Evolutionary conservation across 1,140 invertebrate species (phyloP).

Genomic region (Drosophila kepulauana): DNA sequence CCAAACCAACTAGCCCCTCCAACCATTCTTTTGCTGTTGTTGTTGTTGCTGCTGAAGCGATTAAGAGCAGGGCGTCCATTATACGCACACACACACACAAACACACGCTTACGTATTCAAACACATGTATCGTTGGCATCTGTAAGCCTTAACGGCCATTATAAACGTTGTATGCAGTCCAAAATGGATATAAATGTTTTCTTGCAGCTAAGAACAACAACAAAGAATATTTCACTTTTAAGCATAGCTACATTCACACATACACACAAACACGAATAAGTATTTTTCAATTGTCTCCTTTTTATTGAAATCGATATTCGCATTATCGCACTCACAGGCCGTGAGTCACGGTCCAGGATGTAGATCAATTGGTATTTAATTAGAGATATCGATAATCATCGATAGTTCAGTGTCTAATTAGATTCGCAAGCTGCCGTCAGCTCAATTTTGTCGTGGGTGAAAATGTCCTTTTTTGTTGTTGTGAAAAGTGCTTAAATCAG

Average conservation of each 20-base stretch:
- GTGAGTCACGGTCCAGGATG: not conserved
- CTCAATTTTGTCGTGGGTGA: not conserved
- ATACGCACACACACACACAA: conserved; percentile 39
- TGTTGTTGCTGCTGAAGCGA: conserved; percentile 63
- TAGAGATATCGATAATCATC: not conserved
- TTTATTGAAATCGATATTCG: not conserved
- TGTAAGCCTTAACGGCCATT: conserved; percentile 70
- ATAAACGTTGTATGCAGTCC: conserved; percentile 66
- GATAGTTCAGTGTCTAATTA: conserved; percentile 1
- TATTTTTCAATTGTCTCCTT: not conserved
- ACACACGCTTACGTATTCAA: not conserved
- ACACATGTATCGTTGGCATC: conserved; percentile 48
- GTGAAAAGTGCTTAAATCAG: not conserved
- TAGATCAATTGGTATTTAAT: not conserved
- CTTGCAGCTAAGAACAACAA: conserved; percentile 1
- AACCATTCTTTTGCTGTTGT: conserved; percentile 5
- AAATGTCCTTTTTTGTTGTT: not conserved
- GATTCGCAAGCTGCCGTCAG: not conserved
- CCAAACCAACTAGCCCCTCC: conserved; percentile 4
- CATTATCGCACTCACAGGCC: not conserved
- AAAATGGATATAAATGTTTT: conserved; percentile 58
- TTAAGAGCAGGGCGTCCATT: conserved; percentile 63
- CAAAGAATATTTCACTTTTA: conserved; percentile 2
- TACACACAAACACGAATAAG: not conserved
- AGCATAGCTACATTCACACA: not conserved